Conservation (phyloP, 2,113 vertebrate genomes). For the Podarcis cretensis region DNA sequence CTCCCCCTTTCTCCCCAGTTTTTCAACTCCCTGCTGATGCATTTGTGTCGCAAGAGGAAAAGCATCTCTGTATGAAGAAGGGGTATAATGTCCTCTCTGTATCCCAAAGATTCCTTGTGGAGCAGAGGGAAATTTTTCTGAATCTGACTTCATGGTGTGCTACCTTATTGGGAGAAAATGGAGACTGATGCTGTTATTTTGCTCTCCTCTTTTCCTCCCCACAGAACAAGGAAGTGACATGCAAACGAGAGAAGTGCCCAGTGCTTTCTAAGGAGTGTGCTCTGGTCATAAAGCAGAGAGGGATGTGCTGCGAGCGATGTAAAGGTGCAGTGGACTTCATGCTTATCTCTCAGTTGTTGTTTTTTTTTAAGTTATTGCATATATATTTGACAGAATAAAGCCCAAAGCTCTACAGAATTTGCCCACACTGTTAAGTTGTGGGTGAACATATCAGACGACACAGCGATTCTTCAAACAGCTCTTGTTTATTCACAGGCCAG, state of each 20-base stretch:
- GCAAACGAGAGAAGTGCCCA: conserved; percentile 95
- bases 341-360: neutral
- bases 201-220: conserved; percentile 41
- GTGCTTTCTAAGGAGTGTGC: conserved; percentile 90
- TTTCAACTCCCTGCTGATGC: conserved; percentile 2
- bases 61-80: neutral
- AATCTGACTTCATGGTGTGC: neutral
- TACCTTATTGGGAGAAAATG: neutral
- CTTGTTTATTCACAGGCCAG: no score
- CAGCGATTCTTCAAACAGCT: no score
- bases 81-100: conserved; percentile 1
- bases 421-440: no score
- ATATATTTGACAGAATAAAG: neutral
- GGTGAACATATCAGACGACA: no score
- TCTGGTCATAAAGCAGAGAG: conserved; percentile 92
- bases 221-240: conserved; percentile 95
- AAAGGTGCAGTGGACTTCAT: conserved; percentile 83
- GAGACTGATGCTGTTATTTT: conserved; percentile 15
- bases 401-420: neutral
- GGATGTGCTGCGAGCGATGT: conserved; percentile 94
- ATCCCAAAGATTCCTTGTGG: conserved; percentile 11
- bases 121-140: neutral
- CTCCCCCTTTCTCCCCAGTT: neutral
- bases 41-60: neutral
- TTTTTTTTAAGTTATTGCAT: neutral